phyloP scores from a whole-genome alignment of 1,140 invertebrate species.

The Pseudomyrmex flavicornis region DNA sequence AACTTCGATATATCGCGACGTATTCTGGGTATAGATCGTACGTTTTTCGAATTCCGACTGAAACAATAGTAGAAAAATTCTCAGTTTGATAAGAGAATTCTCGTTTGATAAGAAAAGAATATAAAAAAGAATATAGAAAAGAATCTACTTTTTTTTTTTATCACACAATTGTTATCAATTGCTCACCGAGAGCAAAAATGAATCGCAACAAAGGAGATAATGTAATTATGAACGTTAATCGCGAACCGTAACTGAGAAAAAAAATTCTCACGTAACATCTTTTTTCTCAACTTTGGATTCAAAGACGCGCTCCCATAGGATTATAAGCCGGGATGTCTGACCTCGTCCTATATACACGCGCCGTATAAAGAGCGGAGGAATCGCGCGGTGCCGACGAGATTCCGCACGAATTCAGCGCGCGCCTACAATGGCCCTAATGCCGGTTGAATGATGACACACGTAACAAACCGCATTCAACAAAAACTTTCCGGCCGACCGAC shows the following conservation, averaged over 20 bases:
- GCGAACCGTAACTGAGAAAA: background rate
- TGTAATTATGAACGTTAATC: no score
- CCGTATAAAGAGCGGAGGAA: background rate
- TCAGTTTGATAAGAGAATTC: no score
- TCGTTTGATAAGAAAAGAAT: no score
- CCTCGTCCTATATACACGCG: no score
- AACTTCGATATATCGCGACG: background rate
- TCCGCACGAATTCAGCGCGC: background rate
- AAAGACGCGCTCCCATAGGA: background rate
- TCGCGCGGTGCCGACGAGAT: background rate
- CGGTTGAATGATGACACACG: conserved; percentile 68
- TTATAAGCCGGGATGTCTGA: background rate
- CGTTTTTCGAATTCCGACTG: background rate
- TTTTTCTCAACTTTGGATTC: no score
- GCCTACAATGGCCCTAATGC: conserved; percentile 72
- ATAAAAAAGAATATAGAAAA: no score
- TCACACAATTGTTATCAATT: no score
- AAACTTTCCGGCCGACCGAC: conserved; percentile 73
- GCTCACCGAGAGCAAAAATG: no score
- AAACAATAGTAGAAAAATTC: background rate
- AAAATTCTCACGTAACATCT: background rate
- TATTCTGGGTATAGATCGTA: background rate
- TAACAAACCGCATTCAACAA: conserved; percentile 76
- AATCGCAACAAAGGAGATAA: no score
- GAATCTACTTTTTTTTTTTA: no score